phyloP scores from a whole-genome alignment of 2,113 vertebrate species.

The Poeciliopsis occidentalis region DNA sequence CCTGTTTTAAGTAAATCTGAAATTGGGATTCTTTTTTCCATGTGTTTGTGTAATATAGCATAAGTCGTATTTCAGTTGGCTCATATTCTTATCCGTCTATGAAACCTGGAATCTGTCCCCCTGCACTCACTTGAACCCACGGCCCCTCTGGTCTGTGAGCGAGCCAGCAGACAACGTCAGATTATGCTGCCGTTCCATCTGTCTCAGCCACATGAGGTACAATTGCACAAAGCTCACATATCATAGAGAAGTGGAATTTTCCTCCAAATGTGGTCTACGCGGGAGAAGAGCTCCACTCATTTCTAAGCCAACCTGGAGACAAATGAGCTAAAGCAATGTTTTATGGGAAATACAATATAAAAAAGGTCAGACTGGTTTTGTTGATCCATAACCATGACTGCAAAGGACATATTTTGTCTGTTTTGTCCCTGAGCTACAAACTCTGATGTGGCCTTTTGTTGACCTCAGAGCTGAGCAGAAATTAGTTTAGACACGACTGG shows the following conservation, averaged over 20 bases:
- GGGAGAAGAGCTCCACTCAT: slow-evolving; percentile 15
- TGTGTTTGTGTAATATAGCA: slow-evolving; percentile 16
- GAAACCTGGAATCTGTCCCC: slow-evolving; percentile 25
- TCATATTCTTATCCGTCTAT: slow-evolving; percentile 9
- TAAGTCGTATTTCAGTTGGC: background rate
- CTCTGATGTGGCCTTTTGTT: slow-evolving; percentile 40
- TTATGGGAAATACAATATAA: slow-evolving; percentile 18
- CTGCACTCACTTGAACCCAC: slow-evolving; percentile 24
- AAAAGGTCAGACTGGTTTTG: slow-evolving; percentile 11
- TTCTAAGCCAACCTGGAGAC: slow-evolving; percentile 14
- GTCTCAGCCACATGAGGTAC: slow-evolving; percentile 42
- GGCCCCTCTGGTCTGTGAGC: slow-evolving; percentile 30
- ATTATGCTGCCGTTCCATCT: slow-evolving; percentile 54
- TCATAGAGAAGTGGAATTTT: slow-evolving; percentile 13
- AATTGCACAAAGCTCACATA: slow-evolving; percentile 40
- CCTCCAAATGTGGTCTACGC: slow-evolving; percentile 5
- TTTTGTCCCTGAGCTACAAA: slow-evolving; percentile 49
- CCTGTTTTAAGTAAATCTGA: slow-evolving; percentile 47
- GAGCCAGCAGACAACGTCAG: slow-evolving; percentile 42
- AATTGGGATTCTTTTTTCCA: slow-evolving; percentile 17
- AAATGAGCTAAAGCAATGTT: slow-evolving; percentile 12
- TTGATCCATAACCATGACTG: slow-evolving; percentile 7
- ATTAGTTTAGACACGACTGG: slow-evolving; percentile 60
- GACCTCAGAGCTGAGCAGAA: slow-evolving; percentile 52
- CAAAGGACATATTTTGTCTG: slow-evolving; percentile 54